Base-by-base conservation (phyloP, 2,797 vertebrate genomes). In the Thamnophis elegans region DNA sequence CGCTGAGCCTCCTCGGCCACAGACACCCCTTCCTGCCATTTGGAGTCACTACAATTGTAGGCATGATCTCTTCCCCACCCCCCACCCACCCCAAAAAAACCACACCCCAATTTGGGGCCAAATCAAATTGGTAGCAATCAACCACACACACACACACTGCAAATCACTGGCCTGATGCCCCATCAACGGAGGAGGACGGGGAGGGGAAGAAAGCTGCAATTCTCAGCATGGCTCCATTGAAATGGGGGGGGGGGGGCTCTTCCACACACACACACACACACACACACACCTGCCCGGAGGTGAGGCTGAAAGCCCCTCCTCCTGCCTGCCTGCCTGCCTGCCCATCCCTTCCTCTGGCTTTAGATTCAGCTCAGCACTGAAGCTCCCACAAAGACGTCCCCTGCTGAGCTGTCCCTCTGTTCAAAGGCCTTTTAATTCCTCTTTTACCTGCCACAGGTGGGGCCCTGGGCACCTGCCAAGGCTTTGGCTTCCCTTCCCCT, bases 31-130 rank as follows among this genome's bases (percentile, higher is more conserved):
- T 92, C 92, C 73, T 7, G 28, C 62, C 14, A 0, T 6, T 4
- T 93, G 92, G 91, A 94, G 94, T 95, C 91, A 60, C 12, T 54
- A 22, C 65, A 56, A 90, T 32, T 82, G 73, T 89, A 90, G 10
- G 28, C 14, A 14, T 54, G 22, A 91, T 89, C 56, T 36, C 54
- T 9, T 2, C 56, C 8, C 28, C 26, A 12, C 7, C 25, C 3
- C 11, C 26, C 59, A 0, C 18, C 62, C 4, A 1, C 59, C 25
- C 26, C 11, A 16, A 32, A 73, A 25, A n/a, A 92, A 58, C 47
- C 47, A n/a, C n/a, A n/a, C n/a, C n/a, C 10, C 93, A 90, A n/a
- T 58, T 65, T 54, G 11, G 26, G 3, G 60, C 11, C 26, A 90
- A 73, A 26, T 4, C 58, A 55, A 20, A 56, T 73, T 56, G 3